phyloP scores from a whole-genome alignment of 2,888 invertebrate species.

The Cyclophora albipunctata region DNA sequence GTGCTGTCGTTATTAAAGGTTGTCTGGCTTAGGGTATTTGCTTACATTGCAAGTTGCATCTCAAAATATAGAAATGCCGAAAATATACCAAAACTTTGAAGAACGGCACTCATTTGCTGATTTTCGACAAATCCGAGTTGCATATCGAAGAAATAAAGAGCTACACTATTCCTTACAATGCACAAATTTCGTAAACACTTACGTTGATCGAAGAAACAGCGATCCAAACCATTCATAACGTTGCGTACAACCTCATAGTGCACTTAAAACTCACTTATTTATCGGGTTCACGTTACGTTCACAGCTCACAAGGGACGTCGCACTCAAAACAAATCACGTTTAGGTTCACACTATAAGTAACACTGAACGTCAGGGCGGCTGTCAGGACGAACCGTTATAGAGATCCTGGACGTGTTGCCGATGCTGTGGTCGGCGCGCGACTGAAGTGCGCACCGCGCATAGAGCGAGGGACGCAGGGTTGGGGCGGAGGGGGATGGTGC shows the following conservation, averaged over 20 bases:
- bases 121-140: no score
- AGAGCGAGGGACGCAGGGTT: slow-evolving; percentile 16
- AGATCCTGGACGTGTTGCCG: slow-evolving; percentile 41
- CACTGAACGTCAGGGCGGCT: slow-evolving; percentile 61
- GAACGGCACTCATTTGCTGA: no score
- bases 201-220: slow-evolving; percentile 76
- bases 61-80: no score
- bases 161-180: slow-evolving; percentile 20
- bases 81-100: no score
- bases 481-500: slow-evolving; percentile 56
- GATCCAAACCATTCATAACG: slow-evolving; percentile 75
- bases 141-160: no score
- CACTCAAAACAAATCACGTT: slow-evolving; percentile 69
- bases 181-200: slow-evolving; percentile 50
- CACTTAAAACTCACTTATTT: slow-evolving; percentile 58
- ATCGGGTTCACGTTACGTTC: slow-evolving; percentile 50
- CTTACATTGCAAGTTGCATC: no score
- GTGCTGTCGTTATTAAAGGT: no score
- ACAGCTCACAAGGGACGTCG: slow-evolving; percentile 47
- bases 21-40: no score
- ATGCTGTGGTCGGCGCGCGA: slow-evolving; percentile 70
- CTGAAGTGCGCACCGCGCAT: slow-evolving; percentile 60
- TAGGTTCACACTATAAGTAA: slow-evolving; percentile 62
- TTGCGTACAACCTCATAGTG: slow-evolving; percentile 67
- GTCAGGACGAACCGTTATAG: slow-evolving; percentile 31